Evolutionary conservation across 2,888 invertebrate species (phyloP).

Genomic region (Epicampocera succincta): DNA sequence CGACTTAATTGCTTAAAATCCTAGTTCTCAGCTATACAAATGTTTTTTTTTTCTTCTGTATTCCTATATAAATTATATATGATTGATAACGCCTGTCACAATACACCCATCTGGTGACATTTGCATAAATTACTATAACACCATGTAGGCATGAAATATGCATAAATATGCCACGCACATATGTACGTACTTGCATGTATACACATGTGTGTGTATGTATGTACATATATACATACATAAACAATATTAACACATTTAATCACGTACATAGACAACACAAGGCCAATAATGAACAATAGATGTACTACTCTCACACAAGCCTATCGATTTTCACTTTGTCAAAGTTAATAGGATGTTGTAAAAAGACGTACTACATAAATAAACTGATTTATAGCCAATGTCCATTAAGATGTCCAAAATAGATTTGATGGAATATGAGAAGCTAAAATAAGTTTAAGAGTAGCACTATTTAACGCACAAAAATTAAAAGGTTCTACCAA

Average conservation of each 20-base stretch:
- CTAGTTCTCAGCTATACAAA: no score
- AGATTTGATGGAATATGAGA: constrained; percentile 9
- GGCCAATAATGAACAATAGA: constrained; percentile 5
- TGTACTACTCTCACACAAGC: background rate
- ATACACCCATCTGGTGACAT: constrained; percentile 50
- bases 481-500: no score
- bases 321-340: constrained; percentile 36
- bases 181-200: no score
- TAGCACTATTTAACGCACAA: no score
- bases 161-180: constrained; percentile 33
- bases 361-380: background rate
- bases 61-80: no score
- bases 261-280: background rate
- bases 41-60: no score
- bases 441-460: constrained; percentile 15
- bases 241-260: constrained; percentile 7
- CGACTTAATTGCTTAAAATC: no score
- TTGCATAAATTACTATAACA: constrained; percentile 59
- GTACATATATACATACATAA: no score
- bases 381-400: constrained; percentile 37
- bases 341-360: constrained; percentile 23
- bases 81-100: background rate
- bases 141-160: constrained; percentile 44
- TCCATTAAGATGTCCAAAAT: background rate
- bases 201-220: no score